Conservation (phyloP, 2,797 vertebrate species). For the Lagocephalus sceleratus region DNA sequence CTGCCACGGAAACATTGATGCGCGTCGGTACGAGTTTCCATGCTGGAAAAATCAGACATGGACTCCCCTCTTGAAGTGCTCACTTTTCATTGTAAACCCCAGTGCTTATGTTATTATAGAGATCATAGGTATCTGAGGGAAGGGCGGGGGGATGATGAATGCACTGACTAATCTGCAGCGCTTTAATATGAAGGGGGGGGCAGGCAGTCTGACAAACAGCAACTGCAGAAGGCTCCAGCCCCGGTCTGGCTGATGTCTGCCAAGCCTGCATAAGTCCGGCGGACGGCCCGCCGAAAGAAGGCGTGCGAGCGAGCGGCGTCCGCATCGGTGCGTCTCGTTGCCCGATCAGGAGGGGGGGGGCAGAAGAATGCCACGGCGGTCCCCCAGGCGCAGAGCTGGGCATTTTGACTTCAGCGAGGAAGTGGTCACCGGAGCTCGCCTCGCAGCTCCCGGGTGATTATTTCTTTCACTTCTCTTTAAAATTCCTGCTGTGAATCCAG, state of each 20-base stretch:
- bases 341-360: conserved; percentile 23
- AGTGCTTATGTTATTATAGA: conserved; percentile 9
- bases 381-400: conserved; percentile 55
- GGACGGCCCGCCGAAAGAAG: conserved; percentile 18
- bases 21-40: background rate
- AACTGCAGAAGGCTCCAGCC: conserved; percentile 38
- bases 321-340: conserved; percentile 14
- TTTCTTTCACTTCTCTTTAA: background rate
- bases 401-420: conserved; percentile 78
- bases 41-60: conserved; percentile 6
- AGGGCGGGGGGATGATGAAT: conserved; percentile 24
- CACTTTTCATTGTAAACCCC: background rate
- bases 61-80: background rate
- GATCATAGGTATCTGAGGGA: conserved; percentile 10
- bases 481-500: background rate
- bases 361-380: conserved; percentile 59
- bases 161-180: conserved; percentile 47
- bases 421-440: conserved; percentile 50
- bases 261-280: conserved; percentile 38
- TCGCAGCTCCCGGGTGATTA: conserved; percentile 61
- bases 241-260: conserved; percentile 50
- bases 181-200: conserved; percentile 43
- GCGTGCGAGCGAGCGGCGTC: conserved; percentile 26
- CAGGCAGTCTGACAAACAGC: conserved; percentile 55
- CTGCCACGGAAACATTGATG: background rate